Evolutionary conservation across 2,888 invertebrate genomes (phyloP).

Genomic region (Papilio elwesi): DNA sequence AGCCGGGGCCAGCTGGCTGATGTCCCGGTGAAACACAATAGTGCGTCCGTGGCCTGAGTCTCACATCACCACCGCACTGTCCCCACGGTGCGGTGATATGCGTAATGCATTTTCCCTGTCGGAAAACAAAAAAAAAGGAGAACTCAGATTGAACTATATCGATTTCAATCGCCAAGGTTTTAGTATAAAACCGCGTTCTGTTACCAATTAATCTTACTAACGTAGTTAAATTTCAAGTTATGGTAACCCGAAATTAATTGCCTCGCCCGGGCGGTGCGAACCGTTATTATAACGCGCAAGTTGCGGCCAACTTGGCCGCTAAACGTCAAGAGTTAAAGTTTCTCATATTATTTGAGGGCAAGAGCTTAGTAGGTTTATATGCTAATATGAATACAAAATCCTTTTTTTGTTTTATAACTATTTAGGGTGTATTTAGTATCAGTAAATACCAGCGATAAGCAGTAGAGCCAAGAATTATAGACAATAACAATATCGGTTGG

Average conservation of each 20-base stretch:
- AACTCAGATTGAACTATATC: too few species aligned
- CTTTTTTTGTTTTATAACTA: not conserved
- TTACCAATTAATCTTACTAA: conserved; percentile 10
- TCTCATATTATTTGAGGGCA: not conserved
- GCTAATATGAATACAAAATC: not conserved
- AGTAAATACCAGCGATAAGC: too few species aligned
- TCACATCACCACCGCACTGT: too few species aligned
- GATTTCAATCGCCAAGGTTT: too few species aligned
- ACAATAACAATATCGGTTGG: too few species aligned
- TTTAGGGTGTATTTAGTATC: not conserved
- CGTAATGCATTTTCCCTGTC: too few species aligned
- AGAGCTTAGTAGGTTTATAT: not conserved
- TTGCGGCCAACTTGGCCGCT: not conserved
- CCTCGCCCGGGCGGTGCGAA: conserved; percentile 7
- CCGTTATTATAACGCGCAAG: conserved; percentile 8
- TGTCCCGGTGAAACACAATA: too few species aligned
- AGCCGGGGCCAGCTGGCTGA: too few species aligned
- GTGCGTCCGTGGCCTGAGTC: too few species aligned
- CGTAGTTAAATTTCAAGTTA: conserved; percentile 19
- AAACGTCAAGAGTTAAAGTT: not conserved
- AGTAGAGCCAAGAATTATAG: too few species aligned
- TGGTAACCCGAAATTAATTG: conserved; percentile 32
- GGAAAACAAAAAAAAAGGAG: too few species aligned
- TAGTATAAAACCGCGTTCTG: not conserved
- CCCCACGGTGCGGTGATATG: too few species aligned